These are phyloP conservation scores for Phaenicophaeus curvirostris DNA, from an alignment of 2,797 vertebrate species.

Conservation along the genomic window DNA sequence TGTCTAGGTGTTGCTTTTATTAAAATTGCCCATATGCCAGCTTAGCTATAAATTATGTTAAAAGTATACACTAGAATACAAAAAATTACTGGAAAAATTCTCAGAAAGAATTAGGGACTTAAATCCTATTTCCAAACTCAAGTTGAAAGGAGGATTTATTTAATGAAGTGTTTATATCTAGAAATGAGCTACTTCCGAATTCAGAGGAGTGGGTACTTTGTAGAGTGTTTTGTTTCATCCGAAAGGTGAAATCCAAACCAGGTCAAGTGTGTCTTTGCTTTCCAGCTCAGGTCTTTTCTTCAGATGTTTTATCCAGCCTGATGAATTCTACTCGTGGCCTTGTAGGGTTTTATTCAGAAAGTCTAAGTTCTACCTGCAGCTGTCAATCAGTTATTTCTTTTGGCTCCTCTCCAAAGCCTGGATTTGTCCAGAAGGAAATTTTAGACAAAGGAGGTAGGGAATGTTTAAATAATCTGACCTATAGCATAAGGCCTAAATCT, in stretches of 20 bases:
- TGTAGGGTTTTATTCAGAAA: neutral
- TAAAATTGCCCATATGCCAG: neutral
- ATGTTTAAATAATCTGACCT: neutral
- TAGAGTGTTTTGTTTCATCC: neutral
- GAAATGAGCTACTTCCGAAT: neutral
- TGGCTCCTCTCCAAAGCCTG: neutral
- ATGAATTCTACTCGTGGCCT: neutral
- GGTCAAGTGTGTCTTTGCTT: neutral
- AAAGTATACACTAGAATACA: neutral
- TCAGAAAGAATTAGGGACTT: neutral
- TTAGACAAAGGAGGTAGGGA: neutral
- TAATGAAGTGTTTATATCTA: neutral
- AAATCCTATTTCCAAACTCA: neutral
- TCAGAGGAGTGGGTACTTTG: neutral
- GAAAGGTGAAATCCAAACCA: neutral
- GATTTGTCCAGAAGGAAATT: neutral
- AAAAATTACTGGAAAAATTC: neutral
- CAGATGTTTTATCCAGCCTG: neutral
- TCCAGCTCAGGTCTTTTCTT: neutral
- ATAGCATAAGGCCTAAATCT: neutral
- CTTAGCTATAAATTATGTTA: neutral
- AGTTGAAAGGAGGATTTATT: neutral
- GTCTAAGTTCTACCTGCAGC: neutral
- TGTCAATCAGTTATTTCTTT: constrained; percentile 3
- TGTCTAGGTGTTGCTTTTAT: neutral